Evolutionary conservation across 1,140 invertebrate species (phyloP).

Genomic region (Drosophila persimilis): DNA sequence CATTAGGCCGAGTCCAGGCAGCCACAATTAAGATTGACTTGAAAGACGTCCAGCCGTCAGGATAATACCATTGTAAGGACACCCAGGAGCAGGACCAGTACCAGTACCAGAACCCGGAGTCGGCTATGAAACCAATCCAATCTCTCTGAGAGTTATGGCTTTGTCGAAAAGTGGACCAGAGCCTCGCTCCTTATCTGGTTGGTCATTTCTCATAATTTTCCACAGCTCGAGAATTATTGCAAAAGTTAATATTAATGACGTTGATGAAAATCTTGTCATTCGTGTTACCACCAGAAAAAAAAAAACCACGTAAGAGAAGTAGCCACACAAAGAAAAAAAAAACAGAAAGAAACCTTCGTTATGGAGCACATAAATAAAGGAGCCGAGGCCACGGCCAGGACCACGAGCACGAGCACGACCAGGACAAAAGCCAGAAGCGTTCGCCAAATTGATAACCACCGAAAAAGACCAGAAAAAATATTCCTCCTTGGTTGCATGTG

Average conservation of each 20-base stretch:
- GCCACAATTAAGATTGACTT: slow-evolving; percentile 77
- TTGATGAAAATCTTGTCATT: slow-evolving; percentile 82
- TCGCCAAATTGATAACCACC: slow-evolving; percentile 75
- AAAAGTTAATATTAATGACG: slow-evolving; percentile 82
- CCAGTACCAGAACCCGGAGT: no score
- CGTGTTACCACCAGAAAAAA: slow-evolving; percentile 61
- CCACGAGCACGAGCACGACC: slow-evolving; percentile 1
- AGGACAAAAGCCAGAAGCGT: slow-evolving; percentile 65
- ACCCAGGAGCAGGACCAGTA: background rate
- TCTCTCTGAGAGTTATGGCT: slow-evolving; percentile 64
- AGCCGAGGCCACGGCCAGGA: slow-evolving; percentile 34
- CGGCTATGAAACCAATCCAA: slow-evolving; percentile 37
- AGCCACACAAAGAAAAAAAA: background rate
- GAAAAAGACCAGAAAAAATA: slow-evolving; percentile 43
- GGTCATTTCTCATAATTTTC: slow-evolving; percentile 82
- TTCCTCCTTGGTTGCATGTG: slow-evolving; percentile 50
- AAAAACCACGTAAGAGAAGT: slow-evolving; percentile 19
- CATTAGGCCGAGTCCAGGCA: slow-evolving; percentile 57
- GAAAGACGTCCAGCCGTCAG: slow-evolving; percentile 51
- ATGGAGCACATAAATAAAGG: slow-evolving; percentile 74
- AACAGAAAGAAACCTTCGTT: slow-evolving; percentile 45
- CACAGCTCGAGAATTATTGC: slow-evolving; percentile 75
- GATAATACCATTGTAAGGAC: slow-evolving; percentile 53
- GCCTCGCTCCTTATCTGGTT: slow-evolving; percentile 57
- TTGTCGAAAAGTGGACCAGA: slow-evolving; percentile 65